Percentiles rank a stretch among this genome's conserved stretches.
Evolutionary conservation across 2,888 invertebrate genomes (phyloP).

Genomic region (Eilema griseolum): DNA sequence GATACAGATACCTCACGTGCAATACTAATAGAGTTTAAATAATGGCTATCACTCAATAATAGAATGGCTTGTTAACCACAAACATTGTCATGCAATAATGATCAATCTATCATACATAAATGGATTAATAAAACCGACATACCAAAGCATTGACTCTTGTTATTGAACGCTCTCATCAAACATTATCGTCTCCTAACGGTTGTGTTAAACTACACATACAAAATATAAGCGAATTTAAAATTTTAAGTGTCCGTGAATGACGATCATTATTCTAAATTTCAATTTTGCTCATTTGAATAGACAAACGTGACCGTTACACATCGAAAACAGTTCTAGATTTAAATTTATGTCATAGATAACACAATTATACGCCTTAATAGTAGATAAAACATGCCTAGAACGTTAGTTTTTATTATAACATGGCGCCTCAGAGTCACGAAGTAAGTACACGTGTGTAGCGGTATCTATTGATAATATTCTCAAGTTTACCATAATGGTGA

Average conservation of each 20-base stretch:
- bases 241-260: conserved; percentile 13
- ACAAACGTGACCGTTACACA: conserved; percentile 27
- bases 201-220: neutral
- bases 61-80: conserved; percentile 36
- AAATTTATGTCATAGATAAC: conserved; percentile 29
- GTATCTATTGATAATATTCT: conserved; percentile 38
- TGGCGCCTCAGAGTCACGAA: conserved; percentile 1
- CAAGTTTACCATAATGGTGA: conserved; percentile 25
- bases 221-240: neutral
- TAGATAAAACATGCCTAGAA: conserved; percentile 35
- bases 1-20: neutral
- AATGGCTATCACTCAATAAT: conserved; percentile 29
- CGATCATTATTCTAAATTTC: conserved; percentile 7
- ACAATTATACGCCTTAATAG: conserved; percentile 35
- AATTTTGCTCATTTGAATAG: conserved; percentile 19
- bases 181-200: conserved; percentile 4
- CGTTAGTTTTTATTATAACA: conserved; percentile 41
- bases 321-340: conserved; percentile 24
- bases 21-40: conserved; percentile 6
- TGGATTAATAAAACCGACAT: conserved; percentile 46
- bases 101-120: conserved; percentile 31
- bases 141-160: conserved; percentile 47
- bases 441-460: conserved; percentile 23
- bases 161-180: conserved; percentile 13
- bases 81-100: conserved; percentile 37